Conservation (phyloP, 2,888 invertebrate species). For the Agriotes lineatus region DNA sequence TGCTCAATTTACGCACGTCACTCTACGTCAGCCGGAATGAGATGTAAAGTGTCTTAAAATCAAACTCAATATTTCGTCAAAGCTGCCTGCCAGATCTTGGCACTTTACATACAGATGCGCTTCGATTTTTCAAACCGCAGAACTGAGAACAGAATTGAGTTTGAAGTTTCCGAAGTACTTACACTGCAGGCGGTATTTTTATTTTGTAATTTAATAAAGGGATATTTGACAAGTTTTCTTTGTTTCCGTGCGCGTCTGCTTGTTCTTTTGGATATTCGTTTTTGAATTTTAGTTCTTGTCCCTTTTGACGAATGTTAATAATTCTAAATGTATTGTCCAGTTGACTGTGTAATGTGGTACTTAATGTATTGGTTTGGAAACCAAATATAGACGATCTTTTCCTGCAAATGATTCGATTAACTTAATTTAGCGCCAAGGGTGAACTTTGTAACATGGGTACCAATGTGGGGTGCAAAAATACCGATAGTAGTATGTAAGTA, state of each 20-base stretch:
- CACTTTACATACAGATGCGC: slow-evolving; percentile 58
- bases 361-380: too few species aligned
- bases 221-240: background rate
- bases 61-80: slow-evolving; percentile 63
- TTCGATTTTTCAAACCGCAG: slow-evolving; percentile 46
- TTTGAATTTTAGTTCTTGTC: too few species aligned
- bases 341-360: too few species aligned
- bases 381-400: too few species aligned
- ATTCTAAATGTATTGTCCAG: too few species aligned
- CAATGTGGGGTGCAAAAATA: too few species aligned
- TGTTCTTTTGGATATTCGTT: too few species aligned
- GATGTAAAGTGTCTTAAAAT: slow-evolving; percentile 66
- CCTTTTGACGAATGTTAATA: too few species aligned
- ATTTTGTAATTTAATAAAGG: slow-evolving; percentile 18
- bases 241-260: background rate
- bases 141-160: slow-evolving; percentile 37
- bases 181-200: slow-evolving; percentile 23
- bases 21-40: slow-evolving; percentile 63
- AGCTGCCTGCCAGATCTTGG: slow-evolving; percentile 55
- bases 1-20: slow-evolving; percentile 66
- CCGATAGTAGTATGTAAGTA: too few species aligned
- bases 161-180: slow-evolving; percentile 39
- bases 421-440: too few species aligned
- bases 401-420: too few species aligned
- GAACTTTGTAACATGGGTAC: too few species aligned